Percentiles rank a stretch among this genome's conserved stretches.
phyloP scores from a whole-genome alignment of 2,797 vertebrate genomes.

The Sardinella longiceps region DNA sequence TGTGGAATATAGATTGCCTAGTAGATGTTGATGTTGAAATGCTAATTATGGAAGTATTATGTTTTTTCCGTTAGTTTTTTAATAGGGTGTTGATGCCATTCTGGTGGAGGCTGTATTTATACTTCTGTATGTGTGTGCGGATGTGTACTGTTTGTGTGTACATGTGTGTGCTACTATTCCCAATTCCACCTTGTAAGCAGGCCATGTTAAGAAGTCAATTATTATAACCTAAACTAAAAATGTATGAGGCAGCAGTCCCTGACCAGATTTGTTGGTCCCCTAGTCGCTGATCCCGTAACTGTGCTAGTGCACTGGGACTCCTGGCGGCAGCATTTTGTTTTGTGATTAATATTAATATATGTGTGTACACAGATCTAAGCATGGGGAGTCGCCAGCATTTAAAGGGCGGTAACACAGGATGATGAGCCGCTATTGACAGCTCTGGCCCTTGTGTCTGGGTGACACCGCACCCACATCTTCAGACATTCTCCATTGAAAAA shows the following conservation, averaged over 20 bases:
- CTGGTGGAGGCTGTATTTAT: neutral
- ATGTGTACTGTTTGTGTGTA: neutral
- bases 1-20: neutral
- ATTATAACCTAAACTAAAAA: conserved; percentile 45
- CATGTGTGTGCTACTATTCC: neutral
- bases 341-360: conserved; percentile 60
- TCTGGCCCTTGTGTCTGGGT: conserved; percentile 37
- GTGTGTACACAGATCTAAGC: conserved; percentile 48
- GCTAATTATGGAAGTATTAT: neutral
- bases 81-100: neutral
- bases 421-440: conserved; percentile 47
- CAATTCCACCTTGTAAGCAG: conserved; percentile 38
- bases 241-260: conserved; percentile 40
- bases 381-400: conserved; percentile 47
- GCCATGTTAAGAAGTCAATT: conserved; percentile 50
- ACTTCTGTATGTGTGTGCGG: neutral
- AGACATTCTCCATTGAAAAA: conserved; percentile 50
- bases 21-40: neutral
- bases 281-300: conserved; percentile 37
- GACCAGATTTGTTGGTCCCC: conserved; percentile 29
- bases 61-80: neutral
- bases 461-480: conserved; percentile 48
- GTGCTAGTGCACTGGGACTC: conserved; percentile 35
- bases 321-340: conserved; percentile 42
- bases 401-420: conserved; percentile 49